These are phyloP conservation scores for Microctenopoma steveboyesi DNA, from an alignment of 2,797 vertebrate species.

Conservation along the genomic window DNA sequence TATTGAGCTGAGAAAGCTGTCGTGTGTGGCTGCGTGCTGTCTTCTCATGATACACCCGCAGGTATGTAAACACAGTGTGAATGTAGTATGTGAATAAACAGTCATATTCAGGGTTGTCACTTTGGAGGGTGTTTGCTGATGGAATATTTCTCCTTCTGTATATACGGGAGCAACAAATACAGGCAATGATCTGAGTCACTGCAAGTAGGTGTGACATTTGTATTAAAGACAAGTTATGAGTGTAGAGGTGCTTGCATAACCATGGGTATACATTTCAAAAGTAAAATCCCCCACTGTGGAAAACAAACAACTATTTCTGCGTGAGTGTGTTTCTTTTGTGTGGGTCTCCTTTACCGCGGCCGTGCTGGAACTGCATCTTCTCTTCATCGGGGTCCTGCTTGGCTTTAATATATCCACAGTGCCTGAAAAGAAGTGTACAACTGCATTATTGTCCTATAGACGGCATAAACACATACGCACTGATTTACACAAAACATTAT, in stretches of 20 bases:
- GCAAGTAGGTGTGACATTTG: conserved; percentile 21
- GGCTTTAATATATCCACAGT: conserved; percentile 89
- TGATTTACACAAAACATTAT: conserved; percentile 8
- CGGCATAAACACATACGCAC: not conserved
- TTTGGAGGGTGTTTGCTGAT: conserved; percentile 2
- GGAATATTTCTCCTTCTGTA: conserved; percentile 13
- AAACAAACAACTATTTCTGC: too few relatives aligned
- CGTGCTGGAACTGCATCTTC: conserved; percentile 89
- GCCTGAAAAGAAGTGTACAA: conserved; percentile 72
- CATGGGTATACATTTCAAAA: not conserved
- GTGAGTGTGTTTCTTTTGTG: not conserved
- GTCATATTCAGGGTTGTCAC: conserved; percentile 5
- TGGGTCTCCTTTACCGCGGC: conserved; percentile 76
- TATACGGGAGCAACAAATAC: not conserved
- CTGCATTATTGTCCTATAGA: conserved; percentile 27
- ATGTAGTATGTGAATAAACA: conserved; percentile 13
- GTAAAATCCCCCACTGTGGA: not conserved
- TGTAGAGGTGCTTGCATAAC: not conserved
- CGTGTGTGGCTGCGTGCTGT: not conserved
- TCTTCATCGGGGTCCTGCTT: conserved; percentile 90
- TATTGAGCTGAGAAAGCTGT: conserved; percentile 18
- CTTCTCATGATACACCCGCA: conserved; percentile 1
- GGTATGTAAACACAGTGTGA: conserved; percentile 8
- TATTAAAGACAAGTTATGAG: conserved; percentile 18
- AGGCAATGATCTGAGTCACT: conserved; percentile 17